Evolutionary conservation across 2,797 vertebrate genomes (phyloP), one percentile per base, ranked within the genome.

Genomic region (Poliocrania exsul): DNA sequence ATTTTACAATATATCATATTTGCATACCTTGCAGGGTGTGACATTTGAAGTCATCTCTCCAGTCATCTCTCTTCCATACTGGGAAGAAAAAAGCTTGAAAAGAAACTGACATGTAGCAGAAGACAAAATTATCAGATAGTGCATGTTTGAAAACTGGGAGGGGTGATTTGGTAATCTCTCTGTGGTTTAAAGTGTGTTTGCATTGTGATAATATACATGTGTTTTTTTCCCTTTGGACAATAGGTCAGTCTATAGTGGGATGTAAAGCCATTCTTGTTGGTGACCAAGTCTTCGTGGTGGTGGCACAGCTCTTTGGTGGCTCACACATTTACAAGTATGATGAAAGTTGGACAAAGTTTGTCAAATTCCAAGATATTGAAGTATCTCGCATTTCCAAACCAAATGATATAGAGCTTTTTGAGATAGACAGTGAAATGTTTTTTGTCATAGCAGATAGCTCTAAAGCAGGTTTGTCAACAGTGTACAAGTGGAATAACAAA

Each of bases 301-400:
- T 99, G 92, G 99, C 99, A 61, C 99, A 99, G 96, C 99, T 99
- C 67, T 99, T 99, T 24, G 99, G 99, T 6, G 99, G 99, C 78
- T 99, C 99, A 58, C 99, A 99, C 98, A 99, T 99, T 95, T 99
- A 99, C 97, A 99, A 98, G 95, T 99, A 99, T 49, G 99, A 99
- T 0, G 99, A 99, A 81, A 99, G 98, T 97, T 99, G 99, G 98
- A 99, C 99, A 89, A 99, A 98, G 81, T 99, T 99, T 96, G 99
- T 98, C 97, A 99, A 99, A 97, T 99, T 99, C 97, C 99, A 99
- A 88, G 99, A 99, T 96, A 99, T 99, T 1, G 99, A 99, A 94
- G 99, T 99, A 23, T 99, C 99, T 70, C 99, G 99, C 91, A 99
- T 99, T 92, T 99, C 99, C 97, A 99, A 99, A 97, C 99, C 99